Evolutionary conservation across 2,113 vertebrate genomes (phyloP).

Genomic region (Rhinopomastus cyanomelas): DNA sequence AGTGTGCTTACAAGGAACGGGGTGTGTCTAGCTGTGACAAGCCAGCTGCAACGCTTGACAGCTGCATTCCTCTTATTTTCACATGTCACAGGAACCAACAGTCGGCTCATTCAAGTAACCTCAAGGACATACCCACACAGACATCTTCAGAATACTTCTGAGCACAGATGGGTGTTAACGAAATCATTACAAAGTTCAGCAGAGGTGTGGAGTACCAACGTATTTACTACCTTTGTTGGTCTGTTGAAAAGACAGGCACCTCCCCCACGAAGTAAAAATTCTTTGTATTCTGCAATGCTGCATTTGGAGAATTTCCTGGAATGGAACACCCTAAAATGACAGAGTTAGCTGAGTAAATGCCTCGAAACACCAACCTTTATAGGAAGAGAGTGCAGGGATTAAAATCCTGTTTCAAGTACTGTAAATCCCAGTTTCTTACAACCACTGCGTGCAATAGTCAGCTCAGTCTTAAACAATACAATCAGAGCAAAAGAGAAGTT

Average conservation of each 20-base stretch:
- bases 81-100: background rate
- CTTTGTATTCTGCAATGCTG: slow-evolving; percentile 94
- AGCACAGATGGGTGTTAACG: background rate
- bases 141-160: background rate
- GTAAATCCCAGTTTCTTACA: slow-evolving; percentile 55
- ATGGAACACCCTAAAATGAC: slow-evolving; percentile 84
- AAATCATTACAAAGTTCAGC: background rate
- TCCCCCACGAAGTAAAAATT: slow-evolving; percentile 92
- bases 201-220: background rate
- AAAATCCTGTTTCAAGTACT: background rate
- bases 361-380: slow-evolving; percentile 2
- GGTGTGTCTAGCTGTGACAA: background rate
- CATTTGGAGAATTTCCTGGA: slow-evolving; percentile 95
- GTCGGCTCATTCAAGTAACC: background rate
- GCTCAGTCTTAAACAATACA: background rate
- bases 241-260: slow-evolving; percentile 96
- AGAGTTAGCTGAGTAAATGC: slow-evolving; percentile 37
- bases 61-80: background rate
- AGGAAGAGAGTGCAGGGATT: background rate
- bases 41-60: background rate
- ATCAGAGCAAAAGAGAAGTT: slow-evolving; percentile 6
- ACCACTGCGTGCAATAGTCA: background rate
- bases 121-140: background rate
- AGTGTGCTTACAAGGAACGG: background rate
- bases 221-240: slow-evolving; percentile 86